Evolutionary conservation across 2,797 vertebrate species (phyloP).

Genomic region (Gallinago nigripennis): DNA sequence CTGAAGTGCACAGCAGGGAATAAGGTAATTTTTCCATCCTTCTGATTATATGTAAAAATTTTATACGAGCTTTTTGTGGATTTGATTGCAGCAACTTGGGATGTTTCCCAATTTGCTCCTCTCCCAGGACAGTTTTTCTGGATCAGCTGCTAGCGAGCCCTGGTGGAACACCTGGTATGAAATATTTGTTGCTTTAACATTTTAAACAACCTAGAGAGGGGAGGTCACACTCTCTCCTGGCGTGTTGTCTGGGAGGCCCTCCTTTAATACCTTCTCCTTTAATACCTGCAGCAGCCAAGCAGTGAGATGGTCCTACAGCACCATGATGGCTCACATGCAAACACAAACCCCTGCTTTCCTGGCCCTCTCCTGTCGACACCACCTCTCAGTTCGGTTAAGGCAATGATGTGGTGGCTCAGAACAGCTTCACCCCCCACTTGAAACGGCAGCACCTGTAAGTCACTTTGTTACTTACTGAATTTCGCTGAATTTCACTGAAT

Average conservation of each 20-base stretch:
- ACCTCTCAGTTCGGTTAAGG: background rate
- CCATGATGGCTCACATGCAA: background rate
- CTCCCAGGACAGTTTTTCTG: slow-evolving; percentile 23
- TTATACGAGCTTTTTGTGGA: slow-evolving; percentile 17
- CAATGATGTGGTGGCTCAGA: background rate
- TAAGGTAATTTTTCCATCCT: slow-evolving; percentile 46
- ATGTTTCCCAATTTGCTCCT: slow-evolving; percentile 28
- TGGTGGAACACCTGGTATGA: background rate
- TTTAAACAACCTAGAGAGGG: slow-evolving; percentile 13
- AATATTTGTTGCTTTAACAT: slow-evolving; percentile 33
- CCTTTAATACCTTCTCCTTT: background rate
- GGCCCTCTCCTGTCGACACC: background rate
- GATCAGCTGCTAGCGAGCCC: background rate
- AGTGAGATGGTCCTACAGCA: background rate
- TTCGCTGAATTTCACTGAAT: too few species aligned
- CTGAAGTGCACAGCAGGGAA: slow-evolving; percentile 42
- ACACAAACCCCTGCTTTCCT: background rate
- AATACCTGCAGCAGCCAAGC: background rate
- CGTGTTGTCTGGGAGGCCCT: background rate
- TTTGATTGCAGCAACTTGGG: slow-evolving; percentile 47
- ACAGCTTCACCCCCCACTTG: background rate
- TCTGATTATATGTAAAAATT: slow-evolving; percentile 41
- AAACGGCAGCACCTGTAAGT: slow-evolving; percentile 9
- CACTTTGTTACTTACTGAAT: slow-evolving; percentile 11
- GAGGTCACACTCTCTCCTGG: background rate